Percentiles rank a stretch among this genome's conserved stretches.
phyloP scores from a whole-genome alignment of 1,140 invertebrate species.

The Physella acuta region DNA sequence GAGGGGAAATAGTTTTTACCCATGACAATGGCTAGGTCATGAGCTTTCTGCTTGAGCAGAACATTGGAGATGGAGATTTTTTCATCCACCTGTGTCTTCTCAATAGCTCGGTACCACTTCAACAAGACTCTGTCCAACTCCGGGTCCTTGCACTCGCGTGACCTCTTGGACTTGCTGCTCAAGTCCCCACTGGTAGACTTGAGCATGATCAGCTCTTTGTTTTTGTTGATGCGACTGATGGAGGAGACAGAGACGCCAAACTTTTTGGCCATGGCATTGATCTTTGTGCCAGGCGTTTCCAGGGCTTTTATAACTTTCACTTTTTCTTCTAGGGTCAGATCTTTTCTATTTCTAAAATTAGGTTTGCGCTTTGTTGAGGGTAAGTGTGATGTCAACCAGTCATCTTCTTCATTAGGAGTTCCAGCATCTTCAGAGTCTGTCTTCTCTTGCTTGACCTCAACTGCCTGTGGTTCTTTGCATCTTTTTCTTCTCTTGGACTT shows the following conservation, averaged over 20 bases:
- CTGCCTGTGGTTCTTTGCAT: background rate
- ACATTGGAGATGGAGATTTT: background rate
- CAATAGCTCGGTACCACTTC: slow-evolving; percentile 13
- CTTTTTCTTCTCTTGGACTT: background rate
- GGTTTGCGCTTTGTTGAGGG: background rate
- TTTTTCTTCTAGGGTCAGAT: slow-evolving; percentile 23
- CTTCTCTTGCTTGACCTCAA: slow-evolving; percentile 8
- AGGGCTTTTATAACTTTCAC: slow-evolving; percentile 4
- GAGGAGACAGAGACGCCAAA: slow-evolving; percentile 21
- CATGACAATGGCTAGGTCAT: slow-evolving; percentile 16
- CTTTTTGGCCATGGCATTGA: slow-evolving; percentile 4
- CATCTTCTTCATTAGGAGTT: background rate
- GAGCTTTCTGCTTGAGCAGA: slow-evolving; percentile 14
- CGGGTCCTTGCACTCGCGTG: slow-evolving; percentile 17
- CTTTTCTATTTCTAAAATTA: slow-evolving; percentile 13
- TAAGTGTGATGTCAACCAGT: background rate
- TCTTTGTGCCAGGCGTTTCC: slow-evolving; percentile 8
- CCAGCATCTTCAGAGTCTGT: background rate
- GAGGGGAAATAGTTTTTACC: slow-evolving; percentile 12
- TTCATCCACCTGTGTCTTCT: background rate
- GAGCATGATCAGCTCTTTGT: slow-evolving; percentile 3
- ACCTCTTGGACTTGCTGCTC: background rate
- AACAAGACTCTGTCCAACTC: slow-evolving; percentile 16
- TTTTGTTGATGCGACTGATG: slow-evolving; percentile 21
- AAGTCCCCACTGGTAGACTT: slow-evolving; percentile 18